Base-by-base conservation (phyloP, 30 jellyfish, hydroid and myxozoan species). In the Kudoa iwatai region DNA sequence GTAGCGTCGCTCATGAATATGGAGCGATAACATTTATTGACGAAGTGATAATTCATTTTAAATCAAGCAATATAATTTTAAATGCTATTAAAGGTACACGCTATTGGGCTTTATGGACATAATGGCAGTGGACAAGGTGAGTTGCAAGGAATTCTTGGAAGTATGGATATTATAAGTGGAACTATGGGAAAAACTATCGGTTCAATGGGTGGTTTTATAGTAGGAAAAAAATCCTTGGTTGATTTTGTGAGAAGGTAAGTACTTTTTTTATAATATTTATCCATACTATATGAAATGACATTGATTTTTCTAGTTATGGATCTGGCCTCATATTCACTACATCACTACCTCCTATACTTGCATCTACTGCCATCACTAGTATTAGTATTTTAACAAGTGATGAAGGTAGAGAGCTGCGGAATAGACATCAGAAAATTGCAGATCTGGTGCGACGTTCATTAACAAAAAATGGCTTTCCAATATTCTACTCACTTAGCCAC, bases 281-380 rank as follows among this genome's bases (percentile, higher is more conserved):
- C n/a, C n/a, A n/a, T n/a, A n/a, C n/a, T n/a, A n/a, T n/a, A n/a
- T n/a, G n/a, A n/a, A n/a, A n/a, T n/a, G n/a, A n/a, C n/a, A n/a
- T n/a, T n/a, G n/a, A n/a, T n/a, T n/a, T n/a, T n/a, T n/a, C n/a
- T n/a, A n/a, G 92, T 44, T 63, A 77, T 47, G 96, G 88, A 28
- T 53, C 88, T 19, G 88, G 96, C 11, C 62, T 77, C 64, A 77
- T 77, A 53, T 77, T 77, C 41, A 77, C 96, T 28, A 77, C 96
- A 19, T 83, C 96, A 3, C 61, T 63, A 3, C 96, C 96, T 11
- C 96, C 96, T 24, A 88, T 57, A 63, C 61, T 61, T 48, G 83
- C 63, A 11, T 65, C 83, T 28, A 82, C 96, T 2, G 88, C 88
- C 10, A 19, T 62, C 20, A 44, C 79, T 7, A 61, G 88, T 0